These are phyloP conservation scores for Apis cerana DNA, from an alignment of 1,140 invertebrate species.

Conservation along the genomic window DNA sequence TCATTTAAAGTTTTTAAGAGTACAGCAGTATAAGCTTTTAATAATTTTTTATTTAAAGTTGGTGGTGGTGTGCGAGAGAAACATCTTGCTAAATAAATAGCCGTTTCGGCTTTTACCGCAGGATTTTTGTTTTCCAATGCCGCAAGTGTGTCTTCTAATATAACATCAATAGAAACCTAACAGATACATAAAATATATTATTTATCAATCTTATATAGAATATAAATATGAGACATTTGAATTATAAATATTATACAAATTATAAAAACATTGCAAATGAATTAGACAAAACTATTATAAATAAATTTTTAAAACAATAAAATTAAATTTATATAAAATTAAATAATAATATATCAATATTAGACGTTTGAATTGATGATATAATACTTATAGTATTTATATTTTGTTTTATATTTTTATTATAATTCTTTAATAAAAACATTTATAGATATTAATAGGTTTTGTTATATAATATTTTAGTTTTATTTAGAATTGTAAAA, in stretches of 20 bases:
- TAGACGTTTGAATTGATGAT: background rate
- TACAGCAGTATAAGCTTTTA: conserved; percentile 91
- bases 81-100: conserved; percentile 92
- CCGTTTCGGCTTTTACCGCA: conserved; percentile 95
- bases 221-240: conserved; percentile 70
- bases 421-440: background rate
- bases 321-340: too few relatives aligned
- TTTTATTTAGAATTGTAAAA: too few relatives aligned
- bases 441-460: background rate
- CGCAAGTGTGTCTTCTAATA: conserved; percentile 92
- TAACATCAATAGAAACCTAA: conserved; percentile 92
- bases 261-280: conserved; percentile 2
- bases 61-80: conserved; percentile 90
- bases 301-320: too few relatives aligned
- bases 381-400: too few relatives aligned
- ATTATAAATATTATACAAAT: too few relatives aligned
- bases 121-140: conserved; percentile 98
- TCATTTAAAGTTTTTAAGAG: conserved; percentile 94
- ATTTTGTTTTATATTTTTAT: too few relatives aligned
- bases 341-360: too few relatives aligned
- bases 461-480: too few relatives aligned
- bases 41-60: conserved; percentile 94
- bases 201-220: background rate
- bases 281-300: too few relatives aligned
- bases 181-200: conserved; percentile 60